Evolutionary conservation across 2,113 vertebrate species (phyloP).

Genomic region (Equus przewalskii): DNA sequence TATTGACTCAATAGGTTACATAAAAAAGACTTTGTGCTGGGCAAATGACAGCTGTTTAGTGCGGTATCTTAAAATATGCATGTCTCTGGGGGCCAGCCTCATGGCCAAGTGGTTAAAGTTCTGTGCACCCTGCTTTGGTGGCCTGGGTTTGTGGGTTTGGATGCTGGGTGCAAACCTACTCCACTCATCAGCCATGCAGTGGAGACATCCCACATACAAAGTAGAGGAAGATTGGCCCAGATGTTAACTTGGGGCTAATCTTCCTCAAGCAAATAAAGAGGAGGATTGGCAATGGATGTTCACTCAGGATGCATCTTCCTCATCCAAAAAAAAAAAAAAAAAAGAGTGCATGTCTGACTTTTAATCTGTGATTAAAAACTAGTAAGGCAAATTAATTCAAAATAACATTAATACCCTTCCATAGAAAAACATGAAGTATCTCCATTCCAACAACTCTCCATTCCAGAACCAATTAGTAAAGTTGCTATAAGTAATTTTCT

Average conservation of each 20-base stretch:
- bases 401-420: neutral
- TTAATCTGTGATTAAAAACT: neutral
- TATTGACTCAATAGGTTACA: neutral
- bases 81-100: neutral
- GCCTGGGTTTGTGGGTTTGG: too few species aligned
- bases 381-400: neutral
- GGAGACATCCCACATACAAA: too few species aligned
- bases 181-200: too few species aligned
- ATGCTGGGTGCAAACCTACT: too few species aligned
- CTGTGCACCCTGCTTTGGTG: too few species aligned
- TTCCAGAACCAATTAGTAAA: constrained; percentile 71
- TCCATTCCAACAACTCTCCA: constrained; percentile 72
- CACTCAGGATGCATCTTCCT: too few species aligned
- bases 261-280: too few species aligned
- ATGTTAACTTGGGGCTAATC: too few species aligned
- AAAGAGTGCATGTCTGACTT: neutral
- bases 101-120: too few species aligned
- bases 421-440: neutral
- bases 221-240: too few species aligned
- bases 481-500: neutral
- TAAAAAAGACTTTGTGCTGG: neutral
- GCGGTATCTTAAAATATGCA: neutral
- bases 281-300: too few species aligned
- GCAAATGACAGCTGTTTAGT: neutral
- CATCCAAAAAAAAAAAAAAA: too few species aligned